Conservation (phyloP, 1,140 invertebrate genomes). For the Bombus breviceps region DNA sequence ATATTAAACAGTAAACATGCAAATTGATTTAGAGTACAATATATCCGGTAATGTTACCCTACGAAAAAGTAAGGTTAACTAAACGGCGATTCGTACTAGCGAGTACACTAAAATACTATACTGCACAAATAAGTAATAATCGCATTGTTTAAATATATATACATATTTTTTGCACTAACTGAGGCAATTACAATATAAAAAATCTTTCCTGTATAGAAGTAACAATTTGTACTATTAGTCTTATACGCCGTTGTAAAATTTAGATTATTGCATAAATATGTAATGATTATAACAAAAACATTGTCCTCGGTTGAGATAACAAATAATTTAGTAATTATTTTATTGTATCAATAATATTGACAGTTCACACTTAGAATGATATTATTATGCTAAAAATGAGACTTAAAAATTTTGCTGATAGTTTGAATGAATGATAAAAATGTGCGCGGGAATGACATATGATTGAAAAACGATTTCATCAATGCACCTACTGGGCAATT, state of each 20-base stretch:
- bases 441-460: conserved; percentile 33
- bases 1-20: background rate
- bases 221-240: background rate
- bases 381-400: background rate
- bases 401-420: background rate
- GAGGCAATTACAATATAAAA: background rate
- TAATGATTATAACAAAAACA: background rate
- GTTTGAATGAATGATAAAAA: conserved; percentile 4
- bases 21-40: background rate
- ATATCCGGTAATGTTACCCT: background rate
- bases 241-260: background rate
- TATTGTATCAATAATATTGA: background rate
- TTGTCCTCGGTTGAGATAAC: background rate
- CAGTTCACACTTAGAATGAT: background rate
- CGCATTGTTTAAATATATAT: background rate
- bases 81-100: conserved; percentile 8
- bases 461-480: conserved; percentile 40
- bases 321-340: background rate
- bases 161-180: background rate
- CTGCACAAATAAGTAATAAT: background rate
- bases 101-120: conserved; percentile 2
- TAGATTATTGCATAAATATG: background rate
- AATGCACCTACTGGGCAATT: conserved; percentile 77
- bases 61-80: conserved; percentile 48
- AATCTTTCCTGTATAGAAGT: background rate